Conservation (phyloP, 2,888 invertebrate genomes). For the Erebia aethiops region DNA sequence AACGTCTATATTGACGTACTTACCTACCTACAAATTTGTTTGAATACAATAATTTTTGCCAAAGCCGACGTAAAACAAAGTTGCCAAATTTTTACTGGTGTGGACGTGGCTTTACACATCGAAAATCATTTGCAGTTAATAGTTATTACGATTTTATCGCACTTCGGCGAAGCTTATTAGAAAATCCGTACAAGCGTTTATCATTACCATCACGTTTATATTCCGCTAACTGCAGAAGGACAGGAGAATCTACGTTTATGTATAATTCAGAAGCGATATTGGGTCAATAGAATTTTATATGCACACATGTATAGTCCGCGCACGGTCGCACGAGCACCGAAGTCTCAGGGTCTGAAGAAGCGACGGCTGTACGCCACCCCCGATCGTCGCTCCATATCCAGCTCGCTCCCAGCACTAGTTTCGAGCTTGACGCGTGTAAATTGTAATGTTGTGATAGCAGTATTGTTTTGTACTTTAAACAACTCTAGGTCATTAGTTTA, state of each 20-base stretch:
- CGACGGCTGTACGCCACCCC: too few relatives aligned
- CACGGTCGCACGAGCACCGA: too few relatives aligned
- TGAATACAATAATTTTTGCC: too few relatives aligned
- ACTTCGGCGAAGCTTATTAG: constrained; percentile 48
- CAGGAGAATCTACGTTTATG: constrained; percentile 60
- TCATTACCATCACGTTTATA: constrained; percentile 56
- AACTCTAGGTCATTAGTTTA: too few relatives aligned
- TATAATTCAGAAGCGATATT: constrained; percentile 58
- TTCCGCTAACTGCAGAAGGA: constrained; percentile 42
- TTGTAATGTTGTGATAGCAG: too few relatives aligned
- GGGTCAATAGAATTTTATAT: constrained; percentile 56
- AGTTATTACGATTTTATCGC: constrained; percentile 43
- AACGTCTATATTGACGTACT: too few relatives aligned
- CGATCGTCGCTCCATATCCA: too few relatives aligned
- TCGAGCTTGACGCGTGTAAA: too few relatives aligned
- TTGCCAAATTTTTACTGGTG: background rate
- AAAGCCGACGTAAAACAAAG: too few relatives aligned
- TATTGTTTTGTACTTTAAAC: too few relatives aligned
- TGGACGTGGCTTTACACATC: constrained; percentile 18
- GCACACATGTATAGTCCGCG: background rate
- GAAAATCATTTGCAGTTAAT: constrained; percentile 39
- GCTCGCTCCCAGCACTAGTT: too few relatives aligned
- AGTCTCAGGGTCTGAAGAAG: too few relatives aligned
- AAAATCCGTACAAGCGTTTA: constrained; percentile 52
- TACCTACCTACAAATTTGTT: background rate